Evolutionary conservation across 2,797 vertebrate species (phyloP), one percentile per base, ranked within the genome.

Genomic region (Tragelaphus oryx): DNA sequence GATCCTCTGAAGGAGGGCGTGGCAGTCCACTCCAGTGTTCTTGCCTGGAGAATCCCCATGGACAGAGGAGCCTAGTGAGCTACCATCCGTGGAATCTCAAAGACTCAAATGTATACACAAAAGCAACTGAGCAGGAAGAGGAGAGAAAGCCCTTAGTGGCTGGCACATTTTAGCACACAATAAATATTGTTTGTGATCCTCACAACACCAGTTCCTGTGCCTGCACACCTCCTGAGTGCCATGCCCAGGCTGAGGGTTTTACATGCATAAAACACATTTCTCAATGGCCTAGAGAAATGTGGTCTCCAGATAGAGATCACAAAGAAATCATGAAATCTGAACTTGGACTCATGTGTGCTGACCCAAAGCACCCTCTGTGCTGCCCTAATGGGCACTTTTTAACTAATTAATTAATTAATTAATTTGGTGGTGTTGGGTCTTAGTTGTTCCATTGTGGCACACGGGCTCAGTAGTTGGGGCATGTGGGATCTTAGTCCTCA

Each of bases 81-180:
- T 71, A 71, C 11, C 2, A 0, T 41, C n/a, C 0, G 9, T 6
- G 0, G 65, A 41, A 9, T 71, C 65, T 37, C 65, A 71, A 71
- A 71, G 65, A 41, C n/a, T 41, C 33, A 41, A 41, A 24, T 71
- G 20, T 41, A 24, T 22, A 68, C n/a, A 11, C 37, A 24, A 41
- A 41, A 12, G 5, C 65, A 24, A 41, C 20, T 41, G 65, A 71
- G 10, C 33, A 71, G 65, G 20, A 71, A 24, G 10, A 41, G 24
- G 65, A 41, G 20, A 71, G 65, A 71, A 41, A 71, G 14, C 54
- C 55, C 65, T 44, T 33, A 91, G 30, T 6, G 6, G 22, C 33
- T 37, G 60, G 28, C 6, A 52, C 59, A 1, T 24, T 54, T 59
- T 22, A 65, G 48, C 37, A 44, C 12, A 2, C 10, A 46, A 30